These are phyloP conservation scores for Exaiptasia diaphana DNA, from an alignment of 64 coral and sea anemone genomes.

Conservation along the genomic window DNA sequence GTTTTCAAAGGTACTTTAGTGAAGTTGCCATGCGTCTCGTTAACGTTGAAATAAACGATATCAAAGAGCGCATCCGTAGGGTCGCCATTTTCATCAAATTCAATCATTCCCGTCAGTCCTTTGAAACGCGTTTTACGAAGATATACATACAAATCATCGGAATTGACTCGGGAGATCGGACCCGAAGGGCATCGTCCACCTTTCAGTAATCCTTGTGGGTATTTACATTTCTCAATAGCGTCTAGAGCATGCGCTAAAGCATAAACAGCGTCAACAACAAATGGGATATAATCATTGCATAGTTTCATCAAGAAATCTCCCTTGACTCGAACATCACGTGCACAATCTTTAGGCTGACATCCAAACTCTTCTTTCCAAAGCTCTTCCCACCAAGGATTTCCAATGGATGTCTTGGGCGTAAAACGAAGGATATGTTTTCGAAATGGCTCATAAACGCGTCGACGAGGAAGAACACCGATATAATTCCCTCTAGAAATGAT, in stretches of 20 bases:
- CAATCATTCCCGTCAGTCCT: constrained; percentile 34
- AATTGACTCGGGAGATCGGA: constrained; percentile 1
- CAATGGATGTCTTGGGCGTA: not conserved
- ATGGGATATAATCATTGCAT: constrained; percentile 38
- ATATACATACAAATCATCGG: constrained; percentile 41
- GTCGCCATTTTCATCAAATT: constrained; percentile 33
- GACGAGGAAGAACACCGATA: constrained; percentile 1
- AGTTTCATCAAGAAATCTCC: constrained; percentile 39
- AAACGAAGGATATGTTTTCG: not conserved
- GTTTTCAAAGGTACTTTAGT: not conserved
- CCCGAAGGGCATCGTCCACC: constrained; percentile 14
- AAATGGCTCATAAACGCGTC: not conserved
- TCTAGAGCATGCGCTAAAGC: constrained; percentile 64
- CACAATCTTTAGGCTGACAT: constrained; percentile 25
- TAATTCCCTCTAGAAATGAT: not conserved
- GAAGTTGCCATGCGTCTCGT: not conserved
- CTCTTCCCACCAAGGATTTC: constrained; percentile 61
- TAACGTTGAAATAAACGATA: constrained; percentile 38
- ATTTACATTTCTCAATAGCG: constrained; percentile 24
- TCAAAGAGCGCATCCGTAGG: constrained; percentile 34
- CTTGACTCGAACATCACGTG: constrained; percentile 1
- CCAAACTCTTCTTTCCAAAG: constrained; percentile 64
- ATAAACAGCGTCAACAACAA: constrained; percentile 64
- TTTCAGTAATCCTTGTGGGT: not conserved
- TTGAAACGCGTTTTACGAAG: constrained; percentile 29